Conservation (phyloP, 2,888 invertebrate genomes). For the Drosophila algonquin region DNA sequence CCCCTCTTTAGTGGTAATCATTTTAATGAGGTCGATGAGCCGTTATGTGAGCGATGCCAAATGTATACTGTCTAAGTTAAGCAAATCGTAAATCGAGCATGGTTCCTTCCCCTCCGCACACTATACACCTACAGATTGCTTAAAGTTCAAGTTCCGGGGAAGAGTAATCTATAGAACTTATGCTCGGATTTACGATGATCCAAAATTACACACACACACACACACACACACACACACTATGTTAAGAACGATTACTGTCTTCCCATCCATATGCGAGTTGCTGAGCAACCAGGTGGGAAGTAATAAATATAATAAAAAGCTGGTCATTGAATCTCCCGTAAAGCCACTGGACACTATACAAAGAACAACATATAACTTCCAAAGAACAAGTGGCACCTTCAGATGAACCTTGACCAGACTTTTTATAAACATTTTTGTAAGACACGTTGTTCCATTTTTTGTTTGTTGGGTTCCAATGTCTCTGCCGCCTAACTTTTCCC, state of each 20-base stretch:
- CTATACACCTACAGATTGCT: neutral
- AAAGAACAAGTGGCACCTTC: neutral
- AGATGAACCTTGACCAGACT: neutral
- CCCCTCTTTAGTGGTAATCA: slow-evolving; percentile 62
- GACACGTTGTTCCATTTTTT: no score
- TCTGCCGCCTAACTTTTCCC: no score
- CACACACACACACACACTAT: no score
- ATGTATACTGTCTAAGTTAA: slow-evolving; percentile 46
- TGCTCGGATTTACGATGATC: neutral
- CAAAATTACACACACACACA: slow-evolving; percentile 1
- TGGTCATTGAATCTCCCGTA: no score
- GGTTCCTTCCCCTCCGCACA: neutral
- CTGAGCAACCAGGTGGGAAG: no score
- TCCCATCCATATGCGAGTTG: no score
- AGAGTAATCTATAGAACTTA: slow-evolving; percentile 4
- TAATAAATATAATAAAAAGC: neutral
- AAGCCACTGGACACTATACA: neutral
- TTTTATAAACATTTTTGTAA: no score
- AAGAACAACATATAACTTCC: slow-evolving; percentile 1
- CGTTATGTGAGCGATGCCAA: slow-evolving; percentile 74
- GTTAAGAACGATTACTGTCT: no score
- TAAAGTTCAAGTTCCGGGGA: slow-evolving; percentile 7
- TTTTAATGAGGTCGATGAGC: slow-evolving; percentile 59
- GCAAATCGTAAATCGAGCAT: neutral
- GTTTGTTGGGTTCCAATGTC: no score